Evolutionary conservation across 2,888 invertebrate species (phyloP), one percentile per base, ranked within the genome.

Genomic region (Drosophila anomalata): DNA sequence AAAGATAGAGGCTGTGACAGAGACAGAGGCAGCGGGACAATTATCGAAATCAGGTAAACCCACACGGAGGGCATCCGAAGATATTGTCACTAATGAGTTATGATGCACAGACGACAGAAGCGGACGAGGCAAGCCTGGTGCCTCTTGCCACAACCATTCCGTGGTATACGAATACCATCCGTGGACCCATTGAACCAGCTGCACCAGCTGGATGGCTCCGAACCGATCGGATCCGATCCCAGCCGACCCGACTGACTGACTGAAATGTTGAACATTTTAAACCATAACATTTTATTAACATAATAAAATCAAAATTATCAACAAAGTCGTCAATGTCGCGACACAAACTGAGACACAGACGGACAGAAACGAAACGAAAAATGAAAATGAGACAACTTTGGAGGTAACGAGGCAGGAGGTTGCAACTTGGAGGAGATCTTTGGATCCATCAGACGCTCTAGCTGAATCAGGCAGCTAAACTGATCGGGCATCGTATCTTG

Each of bases 291-390:
- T 90, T 90, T 89, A 90, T 90, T 89, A 85, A 85, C 79, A 81
- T 89, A 90, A 90, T 90, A 90, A 90, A 90, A 89, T 90, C 90
- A 89, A 89, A 86, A 90, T 87, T 85, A 89, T 89, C 87, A 86
- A 89, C 88, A 86, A 86, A 88, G 85, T 86, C 85, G 85, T 86
- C 85, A 86, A 86, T 88, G 88, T 86, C 88, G 73, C 73, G 76
- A 76, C 76, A 73, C 57, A 58, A 50, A 67, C 51, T 36, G 77
- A 73, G 71, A 75, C 72, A 76, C 52, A 24, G 44, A 39, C 9
- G 50, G 46, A 55, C 62, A 47, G 52, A 44, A 39, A 44, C 2
- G 33, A 51, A 41, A 46, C 50, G 41, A 55, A 66, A 41, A 76
- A 76, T 65, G 68, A 78, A 81, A 87, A 81, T 73, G 87, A 81